Evolutionary conservation across 2,888 invertebrate genomes (phyloP), one percentile per base, ranked within the genome.

Genomic region (Apoda limacodes): DNA sequence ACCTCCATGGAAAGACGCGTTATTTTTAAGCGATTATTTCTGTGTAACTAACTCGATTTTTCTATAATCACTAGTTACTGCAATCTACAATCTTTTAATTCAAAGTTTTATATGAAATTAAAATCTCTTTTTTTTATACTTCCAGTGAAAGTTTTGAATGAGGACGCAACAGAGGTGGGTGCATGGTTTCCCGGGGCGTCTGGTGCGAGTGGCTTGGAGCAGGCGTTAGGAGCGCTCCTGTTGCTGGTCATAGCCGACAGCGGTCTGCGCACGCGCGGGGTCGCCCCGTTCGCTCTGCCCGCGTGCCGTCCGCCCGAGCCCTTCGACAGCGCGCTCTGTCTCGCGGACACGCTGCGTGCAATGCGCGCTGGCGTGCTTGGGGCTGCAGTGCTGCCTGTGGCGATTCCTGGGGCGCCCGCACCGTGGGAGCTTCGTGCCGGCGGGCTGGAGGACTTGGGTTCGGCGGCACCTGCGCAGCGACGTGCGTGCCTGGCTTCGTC

Each of bases 361-460:
- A 42, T 56, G 32, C 39, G 43, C 13, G 45, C 34, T 35, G 53
- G 49, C 38, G 30, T 24, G 10, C 30, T 47, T 35, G 52, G 49
- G 30, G 61, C 35, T 4, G 62, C 61, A 9, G 30, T 65, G 32
- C 36, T 62, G 37, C 48, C 59, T n/a, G 52, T 50, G 35, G 36
- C 57, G 32, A 42, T 62, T 2, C 50, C 57, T 19, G 48, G 37
- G 32, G 45, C 55, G 30, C 55, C 52, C 7, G 34, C 44, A 15
- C 39, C 48, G 4, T 48, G 48, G 32, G 36, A 35, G 15, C 57
- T 69, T 40, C 61, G 64, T 22, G 68, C 68, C 39, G 48, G 45
- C 22, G 66, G 66, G 3, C 52, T 74, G 2, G 60, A 57, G 39
- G 63, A 60, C 39, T 46, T 66, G 7, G 67, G 66, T 3, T 67